A percentile compares a stretch with the other conserved stretches of the same genome.
These are phyloP conservation scores for Ceratosolen solmsi DNA, from an alignment of 1,140 invertebrate genomes.

Conservation along the genomic window DNA sequence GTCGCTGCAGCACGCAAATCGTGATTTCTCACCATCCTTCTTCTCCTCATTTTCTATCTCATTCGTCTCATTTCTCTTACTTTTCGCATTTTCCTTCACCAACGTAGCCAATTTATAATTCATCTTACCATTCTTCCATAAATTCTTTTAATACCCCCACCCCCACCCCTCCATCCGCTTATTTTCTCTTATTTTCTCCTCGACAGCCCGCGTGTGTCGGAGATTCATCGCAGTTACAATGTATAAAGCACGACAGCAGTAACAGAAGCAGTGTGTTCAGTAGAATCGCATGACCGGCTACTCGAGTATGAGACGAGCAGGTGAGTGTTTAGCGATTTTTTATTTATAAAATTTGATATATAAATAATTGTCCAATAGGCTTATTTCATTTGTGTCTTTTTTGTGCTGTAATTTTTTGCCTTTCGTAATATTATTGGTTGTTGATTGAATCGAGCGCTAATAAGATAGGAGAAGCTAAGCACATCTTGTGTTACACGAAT, in stretches of 20 bases:
- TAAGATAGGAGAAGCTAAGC: neutral
- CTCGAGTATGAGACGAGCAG: neutral
- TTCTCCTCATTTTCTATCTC: neutral
- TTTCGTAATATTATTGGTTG: neutral
- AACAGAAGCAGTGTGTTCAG: neutral
- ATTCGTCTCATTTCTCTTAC: neutral
- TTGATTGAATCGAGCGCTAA: neutral
- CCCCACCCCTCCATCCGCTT: neutral
- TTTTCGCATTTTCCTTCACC: neutral
- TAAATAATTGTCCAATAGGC: too few species aligned
- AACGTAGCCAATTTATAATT: too few species aligned
- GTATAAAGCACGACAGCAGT: neutral
- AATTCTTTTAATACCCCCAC: neutral
- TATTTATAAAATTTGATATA: too few species aligned
- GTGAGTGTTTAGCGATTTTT: neutral
- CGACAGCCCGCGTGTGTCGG: neutral
- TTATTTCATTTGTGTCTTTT: neutral
- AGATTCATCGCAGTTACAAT: neutral
- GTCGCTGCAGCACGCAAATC: constrained; percentile 17
- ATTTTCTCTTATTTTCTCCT: neutral
- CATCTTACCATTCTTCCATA: neutral
- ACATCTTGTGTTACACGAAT: too few species aligned
- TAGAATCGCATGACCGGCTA: constrained; percentile 21
- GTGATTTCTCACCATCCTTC: neutral
- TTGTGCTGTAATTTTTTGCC: neutral